These are phyloP conservation scores for Bufo gargarizans DNA, from an alignment of 2,113 vertebrate genomes.

Conservation along the genomic window DNA sequence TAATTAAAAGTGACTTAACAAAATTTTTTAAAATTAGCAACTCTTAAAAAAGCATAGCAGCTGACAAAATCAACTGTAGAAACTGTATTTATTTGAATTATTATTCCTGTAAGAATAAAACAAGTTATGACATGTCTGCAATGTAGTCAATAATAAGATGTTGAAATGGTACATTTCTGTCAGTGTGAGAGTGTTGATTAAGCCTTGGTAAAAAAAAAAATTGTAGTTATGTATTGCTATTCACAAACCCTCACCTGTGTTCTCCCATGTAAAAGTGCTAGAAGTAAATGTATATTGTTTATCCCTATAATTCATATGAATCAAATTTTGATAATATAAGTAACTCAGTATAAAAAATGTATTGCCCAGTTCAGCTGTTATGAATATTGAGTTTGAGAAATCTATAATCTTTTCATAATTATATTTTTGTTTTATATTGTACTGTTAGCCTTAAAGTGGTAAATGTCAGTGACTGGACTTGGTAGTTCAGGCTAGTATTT, in stretches of 20 bases:
- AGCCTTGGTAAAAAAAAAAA: constrained; percentile 70
- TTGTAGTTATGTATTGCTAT: constrained; percentile 56
- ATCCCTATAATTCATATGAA: background rate
- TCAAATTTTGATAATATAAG: background rate
- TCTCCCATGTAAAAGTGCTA: background rate
- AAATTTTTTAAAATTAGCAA: background rate
- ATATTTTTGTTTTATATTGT: no score
- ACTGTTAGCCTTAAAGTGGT: no score
- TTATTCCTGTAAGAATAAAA: constrained; percentile 59
- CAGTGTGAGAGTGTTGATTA: constrained; percentile 81
- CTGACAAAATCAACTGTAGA: background rate
- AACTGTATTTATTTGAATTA: background rate
- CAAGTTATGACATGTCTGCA: constrained; percentile 80
- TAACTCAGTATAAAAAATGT: no score
- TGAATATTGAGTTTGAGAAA: no score
- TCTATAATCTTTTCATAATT: no score
- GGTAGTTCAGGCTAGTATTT: no score
- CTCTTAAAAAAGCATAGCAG: background rate
- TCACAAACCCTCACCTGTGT: background rate
- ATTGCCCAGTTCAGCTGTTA: no score
- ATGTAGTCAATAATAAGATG: constrained; percentile 78
- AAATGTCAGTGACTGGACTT: no score
- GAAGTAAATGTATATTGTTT: background rate
- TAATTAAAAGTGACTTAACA: background rate
- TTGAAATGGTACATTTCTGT: constrained; percentile 73